Conservation (phyloP, 1,140 invertebrate species). For the Pseudomyrmex pallidus region DNA sequence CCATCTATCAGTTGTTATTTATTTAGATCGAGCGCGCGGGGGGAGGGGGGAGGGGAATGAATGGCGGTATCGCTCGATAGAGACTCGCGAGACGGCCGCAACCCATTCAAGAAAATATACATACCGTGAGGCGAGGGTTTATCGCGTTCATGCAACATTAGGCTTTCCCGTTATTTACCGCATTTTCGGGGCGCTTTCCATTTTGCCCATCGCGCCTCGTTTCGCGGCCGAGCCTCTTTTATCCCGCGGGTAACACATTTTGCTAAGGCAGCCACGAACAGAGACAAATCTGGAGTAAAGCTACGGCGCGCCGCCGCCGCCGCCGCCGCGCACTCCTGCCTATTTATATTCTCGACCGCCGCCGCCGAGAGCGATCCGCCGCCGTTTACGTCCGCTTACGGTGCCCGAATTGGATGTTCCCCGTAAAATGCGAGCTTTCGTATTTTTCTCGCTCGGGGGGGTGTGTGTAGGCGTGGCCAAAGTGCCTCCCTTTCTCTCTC, state of each 20-base stretch:
- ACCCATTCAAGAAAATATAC: slow-evolving; percentile 51
- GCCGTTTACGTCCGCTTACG: not conserved
- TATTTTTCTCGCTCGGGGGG: not conserved
- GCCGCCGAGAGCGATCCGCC: slow-evolving; percentile 7
- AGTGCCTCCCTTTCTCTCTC: too few relatives aligned
- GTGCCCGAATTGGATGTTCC: slow-evolving; percentile 15
- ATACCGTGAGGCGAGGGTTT: slow-evolving; percentile 78
- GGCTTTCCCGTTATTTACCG: slow-evolving; percentile 82
- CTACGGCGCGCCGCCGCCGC: slow-evolving; percentile 21
- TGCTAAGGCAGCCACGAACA: slow-evolving; percentile 23
- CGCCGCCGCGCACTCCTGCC: slow-evolving; percentile 12
- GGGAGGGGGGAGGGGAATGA: slow-evolving; percentile 40
- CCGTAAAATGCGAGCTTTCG: slow-evolving; percentile 9
- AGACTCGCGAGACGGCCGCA: slow-evolving; percentile 17
- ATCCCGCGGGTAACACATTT: slow-evolving; percentile 59
- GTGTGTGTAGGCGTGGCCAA: not conserved
- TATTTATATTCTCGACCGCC: slow-evolving; percentile 51
- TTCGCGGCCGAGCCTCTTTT: slow-evolving; percentile 40
- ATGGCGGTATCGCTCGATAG: slow-evolving; percentile 67
- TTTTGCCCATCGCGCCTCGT: slow-evolving; percentile 62
- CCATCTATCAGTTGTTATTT: slow-evolving; percentile 78
- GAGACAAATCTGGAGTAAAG: slow-evolving; percentile 59
- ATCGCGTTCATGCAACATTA: slow-evolving; percentile 85
- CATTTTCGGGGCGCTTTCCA: slow-evolving; percentile 73
- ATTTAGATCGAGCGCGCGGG: slow-evolving; percentile 74